Base-by-base conservation (phyloP, 2,888 invertebrate genomes). In the Acronicta alni region DNA sequence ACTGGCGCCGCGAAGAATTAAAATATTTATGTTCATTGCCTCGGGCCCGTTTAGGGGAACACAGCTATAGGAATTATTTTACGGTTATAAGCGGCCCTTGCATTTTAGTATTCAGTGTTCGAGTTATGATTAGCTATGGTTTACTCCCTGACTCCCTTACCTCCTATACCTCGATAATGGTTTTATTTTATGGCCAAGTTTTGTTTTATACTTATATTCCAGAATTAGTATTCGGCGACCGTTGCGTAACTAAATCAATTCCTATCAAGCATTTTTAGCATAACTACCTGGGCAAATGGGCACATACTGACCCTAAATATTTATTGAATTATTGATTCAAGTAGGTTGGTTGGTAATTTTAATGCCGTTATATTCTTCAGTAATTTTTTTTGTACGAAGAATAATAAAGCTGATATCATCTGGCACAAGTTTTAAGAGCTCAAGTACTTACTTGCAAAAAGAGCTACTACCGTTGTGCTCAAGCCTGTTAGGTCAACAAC, bases 21-120 rank as follows among this genome's bases (percentile, higher is more conserved):
- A 83, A 83, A 82, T 82, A 82, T 86, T 86, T 82, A 85, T 80
- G 83, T 79, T 85, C 77, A 83, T 82, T 74, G 81, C 78, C 69
- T 54, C 46, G 47, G 45, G 58, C 57, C 47, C 67, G 60, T 65
- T 77, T 62, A 58, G 68, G 67, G 62, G 57, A 77, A 57, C 71
- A 64, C 55, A 47, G 58, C 65, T 61, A 67, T 73, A 49, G 75
- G 45, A 67, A 67, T 68, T 68, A 71, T 75, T 77, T 75, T 71
- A 77, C 61, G 70, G 67, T 53, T 71, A 69, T 48, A 59, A 77
- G 64, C 68, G 72, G 51, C 60, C 49, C 54, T 64, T 72, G 23
- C 57, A 17, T 74, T 75, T 74, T 72, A 67, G 65, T 72, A 72
- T 75, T 74, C 73, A 70, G 51, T 62, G 54, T 65, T 61, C 18